Evolutionary conservation across 1,140 invertebrate genomes (phyloP).

Genomic region (Neodiprion fabricii): DNA sequence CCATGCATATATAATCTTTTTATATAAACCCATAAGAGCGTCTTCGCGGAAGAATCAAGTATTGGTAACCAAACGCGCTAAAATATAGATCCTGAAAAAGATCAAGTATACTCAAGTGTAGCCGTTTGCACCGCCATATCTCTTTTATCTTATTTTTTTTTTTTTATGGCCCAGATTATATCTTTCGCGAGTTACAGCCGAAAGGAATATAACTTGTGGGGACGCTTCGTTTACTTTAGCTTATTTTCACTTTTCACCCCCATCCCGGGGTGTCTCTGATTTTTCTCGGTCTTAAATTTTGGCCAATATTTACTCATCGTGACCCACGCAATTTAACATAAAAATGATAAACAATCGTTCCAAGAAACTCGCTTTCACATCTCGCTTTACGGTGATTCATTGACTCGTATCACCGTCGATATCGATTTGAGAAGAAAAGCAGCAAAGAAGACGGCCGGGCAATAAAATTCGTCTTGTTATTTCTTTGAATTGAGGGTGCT

Average conservation of each 20-base stretch:
- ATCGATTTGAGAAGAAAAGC: background rate
- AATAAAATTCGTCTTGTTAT: background rate
- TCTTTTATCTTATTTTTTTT: slow-evolving; percentile 1
- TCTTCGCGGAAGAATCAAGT: background rate
- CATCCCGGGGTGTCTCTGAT: background rate
- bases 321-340: background rate
- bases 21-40: slow-evolving; percentile 20
- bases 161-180: background rate
- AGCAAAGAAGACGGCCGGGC: background rate
- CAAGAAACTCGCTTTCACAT: background rate
- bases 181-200: background rate
- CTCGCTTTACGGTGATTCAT: background rate
- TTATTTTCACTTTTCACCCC: background rate
- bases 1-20: slow-evolving; percentile 36
- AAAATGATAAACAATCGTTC: background rate
- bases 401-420: no score
- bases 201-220: background rate
- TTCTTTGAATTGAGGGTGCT: background rate
- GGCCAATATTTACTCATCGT: background rate
- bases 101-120: background rate
- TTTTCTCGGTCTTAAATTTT: background rate
- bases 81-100: background rate
- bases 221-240: background rate
- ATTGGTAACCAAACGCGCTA: background rate
- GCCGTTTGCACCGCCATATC: background rate